These are phyloP conservation scores for Erebia ligea DNA, from an alignment of 2,888 invertebrate species.

Conservation along the genomic window DNA sequence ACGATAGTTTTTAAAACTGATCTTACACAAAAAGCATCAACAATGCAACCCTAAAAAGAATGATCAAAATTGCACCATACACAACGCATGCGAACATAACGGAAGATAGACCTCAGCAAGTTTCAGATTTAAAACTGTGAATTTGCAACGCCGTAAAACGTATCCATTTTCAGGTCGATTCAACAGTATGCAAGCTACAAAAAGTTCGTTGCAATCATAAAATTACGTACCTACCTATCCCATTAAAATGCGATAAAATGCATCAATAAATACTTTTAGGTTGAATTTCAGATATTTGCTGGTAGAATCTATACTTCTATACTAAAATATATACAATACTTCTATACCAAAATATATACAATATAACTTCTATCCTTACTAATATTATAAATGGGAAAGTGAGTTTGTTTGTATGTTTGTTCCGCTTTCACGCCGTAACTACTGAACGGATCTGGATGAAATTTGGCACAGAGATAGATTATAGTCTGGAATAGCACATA, in stretches of 20 bases:
- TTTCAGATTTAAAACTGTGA: conserved; percentile 7
- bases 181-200: background rate
- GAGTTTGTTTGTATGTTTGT: no score
- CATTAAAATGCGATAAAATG: background rate
- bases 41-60: background rate
- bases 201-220: conserved; percentile 6
- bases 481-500: no score
- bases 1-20: background rate
- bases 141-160: conserved; percentile 10
- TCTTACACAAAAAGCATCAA: background rate
- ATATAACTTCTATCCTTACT: no score
- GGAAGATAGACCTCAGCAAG: conserved; percentile 13
- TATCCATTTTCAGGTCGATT: conserved; percentile 14
- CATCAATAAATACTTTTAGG: no score
- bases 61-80: conserved; percentile 2
- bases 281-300: background rate
- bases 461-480: no score
- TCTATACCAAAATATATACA: no score
- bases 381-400: no score
- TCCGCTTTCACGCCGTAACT: no score
- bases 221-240: background rate
- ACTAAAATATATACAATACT: no score
- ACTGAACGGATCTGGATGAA: no score
- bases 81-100: background rate
- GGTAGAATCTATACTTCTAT: no score